Evolutionary conservation across 2,797 vertebrate species (phyloP).

Genomic region (Lacerta viridis): DNA sequence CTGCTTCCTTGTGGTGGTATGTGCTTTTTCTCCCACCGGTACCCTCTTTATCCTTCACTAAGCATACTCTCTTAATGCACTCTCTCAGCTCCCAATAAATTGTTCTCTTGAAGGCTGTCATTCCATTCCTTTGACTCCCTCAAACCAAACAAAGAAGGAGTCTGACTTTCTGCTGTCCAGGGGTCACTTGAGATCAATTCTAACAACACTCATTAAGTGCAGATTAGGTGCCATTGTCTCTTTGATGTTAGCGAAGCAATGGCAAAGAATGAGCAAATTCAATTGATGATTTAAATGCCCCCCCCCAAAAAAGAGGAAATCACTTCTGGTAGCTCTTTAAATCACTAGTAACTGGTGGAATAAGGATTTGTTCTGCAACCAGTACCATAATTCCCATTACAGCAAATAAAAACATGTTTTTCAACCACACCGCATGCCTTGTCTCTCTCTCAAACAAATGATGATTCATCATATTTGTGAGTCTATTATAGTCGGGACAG

Average conservation of each 20-base stretch:
- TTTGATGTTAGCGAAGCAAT: constrained; percentile 75
- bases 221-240: constrained; percentile 77
- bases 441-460: rapidly evolving
- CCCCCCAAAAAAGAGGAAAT: constrained; percentile 33
- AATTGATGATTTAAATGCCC: constrained; percentile 72
- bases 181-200: constrained; percentile 80
- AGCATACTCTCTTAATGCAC: constrained; percentile 76
- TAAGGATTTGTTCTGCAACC: constrained; percentile 13
- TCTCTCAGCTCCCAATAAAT: constrained; percentile 78
- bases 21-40: constrained; percentile 57
- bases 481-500: constrained; percentile 38
- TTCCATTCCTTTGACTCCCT: constrained; percentile 72
- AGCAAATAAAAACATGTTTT: not conserved
- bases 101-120: constrained; percentile 78
- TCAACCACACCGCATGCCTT: not conserved
- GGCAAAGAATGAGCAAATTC: constrained; percentile 70
- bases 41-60: constrained; percentile 77
- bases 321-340: constrained; percentile 56
- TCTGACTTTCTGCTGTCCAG: constrained; percentile 76
- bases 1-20: constrained; percentile 62
- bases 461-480: constrained; percentile 2
- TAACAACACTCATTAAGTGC: constrained; percentile 76
- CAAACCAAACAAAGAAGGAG: constrained; percentile 77
- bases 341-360: constrained; percentile 38
- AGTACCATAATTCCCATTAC: not conserved